These are phyloP conservation scores for Sinhomidia bicolor DNA, from an alignment of 2,888 invertebrate species.

Conservation along the genomic window DNA sequence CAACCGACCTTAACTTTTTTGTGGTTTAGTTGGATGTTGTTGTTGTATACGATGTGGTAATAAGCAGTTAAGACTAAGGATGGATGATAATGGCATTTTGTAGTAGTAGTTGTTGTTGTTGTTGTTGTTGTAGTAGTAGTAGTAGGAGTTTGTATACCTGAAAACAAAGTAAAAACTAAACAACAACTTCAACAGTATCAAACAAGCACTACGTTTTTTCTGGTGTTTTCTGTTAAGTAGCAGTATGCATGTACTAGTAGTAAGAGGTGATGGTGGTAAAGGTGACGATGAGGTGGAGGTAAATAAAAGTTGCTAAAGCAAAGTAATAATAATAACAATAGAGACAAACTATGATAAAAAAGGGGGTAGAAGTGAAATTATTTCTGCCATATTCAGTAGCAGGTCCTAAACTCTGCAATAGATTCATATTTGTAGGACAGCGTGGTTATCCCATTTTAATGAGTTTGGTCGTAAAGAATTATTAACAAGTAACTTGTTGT, in stretches of 20 bases:
- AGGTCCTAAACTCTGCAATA: background rate
- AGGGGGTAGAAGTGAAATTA: background rate
- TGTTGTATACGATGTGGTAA: no score
- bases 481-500: conserved; percentile 18
- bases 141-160: no score
- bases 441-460: conserved; percentile 38
- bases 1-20: no score
- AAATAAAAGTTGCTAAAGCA: background rate
- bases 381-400: background rate
- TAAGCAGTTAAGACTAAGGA: no score
- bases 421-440: conserved; percentile 16
- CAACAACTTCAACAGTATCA: no score
- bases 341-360: background rate
- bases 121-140: no score
- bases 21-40: no score
- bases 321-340: conserved; percentile 15
- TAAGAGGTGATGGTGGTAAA: background rate
- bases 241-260: no score
- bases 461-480: conserved; percentile 32
- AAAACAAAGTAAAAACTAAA: no score
- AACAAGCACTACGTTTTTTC: no score
- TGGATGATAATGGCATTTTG: no score
- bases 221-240: background rate
- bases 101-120: no score
- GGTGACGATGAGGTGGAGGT: background rate